Conservation (phyloP, 2,797 vertebrate species). For the Cyprinella venusta region DNA sequence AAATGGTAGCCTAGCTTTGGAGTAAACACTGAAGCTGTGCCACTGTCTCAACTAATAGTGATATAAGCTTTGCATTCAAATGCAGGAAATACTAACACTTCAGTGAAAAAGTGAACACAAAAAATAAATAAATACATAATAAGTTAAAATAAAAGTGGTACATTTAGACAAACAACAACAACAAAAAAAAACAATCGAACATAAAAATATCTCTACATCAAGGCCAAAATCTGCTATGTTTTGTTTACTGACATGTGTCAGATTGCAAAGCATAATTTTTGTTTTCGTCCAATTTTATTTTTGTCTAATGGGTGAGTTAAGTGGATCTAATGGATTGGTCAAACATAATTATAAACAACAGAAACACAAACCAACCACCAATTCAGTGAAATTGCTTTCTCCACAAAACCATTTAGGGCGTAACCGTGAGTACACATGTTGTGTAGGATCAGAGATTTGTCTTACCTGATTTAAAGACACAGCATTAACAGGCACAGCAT, state of each 20-base stretch:
- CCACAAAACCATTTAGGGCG: not conserved
- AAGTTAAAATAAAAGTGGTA: not conserved
- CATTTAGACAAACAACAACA: too few species aligned
- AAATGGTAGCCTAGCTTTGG: not conserved
- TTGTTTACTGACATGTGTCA: not conserved
- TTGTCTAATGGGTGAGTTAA: not conserved
- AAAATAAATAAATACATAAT: not conserved
- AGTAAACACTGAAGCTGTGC: not conserved
- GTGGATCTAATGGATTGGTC: constrained; percentile 12
- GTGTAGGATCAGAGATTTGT: not conserved
- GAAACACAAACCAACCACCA: not conserved
- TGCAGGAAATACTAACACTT: not conserved
- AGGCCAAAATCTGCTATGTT: not conserved
- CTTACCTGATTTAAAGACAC: constrained; percentile 70
- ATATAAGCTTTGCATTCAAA: not conserved
- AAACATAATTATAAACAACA: constrained; percentile 22
- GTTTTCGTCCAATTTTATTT: not conserved
- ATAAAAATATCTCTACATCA: not conserved
- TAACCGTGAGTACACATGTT: not conserved
- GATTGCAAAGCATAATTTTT: constrained; percentile 3
- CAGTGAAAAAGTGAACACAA: not conserved
- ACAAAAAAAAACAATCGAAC: not conserved
- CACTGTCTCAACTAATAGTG: not conserved
- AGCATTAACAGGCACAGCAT: constrained; percentile 40
- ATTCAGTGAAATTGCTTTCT: constrained; percentile 18